Evolutionary conservation across 2,113 vertebrate genomes (phyloP).

Genomic region (Coracopsis vasa): DNA sequence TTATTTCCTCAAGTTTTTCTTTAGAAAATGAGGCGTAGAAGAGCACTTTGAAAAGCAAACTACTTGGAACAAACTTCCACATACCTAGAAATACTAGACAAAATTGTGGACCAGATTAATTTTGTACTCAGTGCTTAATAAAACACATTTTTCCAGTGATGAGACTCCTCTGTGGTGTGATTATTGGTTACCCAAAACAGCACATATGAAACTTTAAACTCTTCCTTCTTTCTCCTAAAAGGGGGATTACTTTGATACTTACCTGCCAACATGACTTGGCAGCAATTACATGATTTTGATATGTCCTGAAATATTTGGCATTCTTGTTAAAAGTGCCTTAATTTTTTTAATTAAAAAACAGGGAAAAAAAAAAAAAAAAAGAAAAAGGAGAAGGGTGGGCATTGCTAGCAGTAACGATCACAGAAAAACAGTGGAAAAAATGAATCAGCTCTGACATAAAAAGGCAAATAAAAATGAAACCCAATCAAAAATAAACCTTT

Average conservation of each 20-base stretch:
- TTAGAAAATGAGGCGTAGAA: background rate
- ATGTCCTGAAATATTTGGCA: background rate
- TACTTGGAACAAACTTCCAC: background rate
- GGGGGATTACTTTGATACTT: background rate
- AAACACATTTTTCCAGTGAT: background rate
- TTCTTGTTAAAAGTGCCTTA: background rate
- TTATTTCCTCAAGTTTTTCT: background rate
- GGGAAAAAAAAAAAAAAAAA: too few species aligned
- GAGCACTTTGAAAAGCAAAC: background rate
- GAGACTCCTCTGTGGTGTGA: background rate
- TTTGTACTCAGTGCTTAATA: background rate
- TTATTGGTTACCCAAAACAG: background rate
- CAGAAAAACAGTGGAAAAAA: background rate
- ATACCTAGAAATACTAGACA: background rate
- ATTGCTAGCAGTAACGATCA: background rate
- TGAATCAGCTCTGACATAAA: slow-evolving; percentile 7
- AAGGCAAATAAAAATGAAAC: slow-evolving; percentile 45
- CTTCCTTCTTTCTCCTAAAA: background rate
- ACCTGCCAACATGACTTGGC: background rate
- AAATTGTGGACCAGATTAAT: background rate
- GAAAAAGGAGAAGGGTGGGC: rapidly evolving
- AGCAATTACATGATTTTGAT: background rate
- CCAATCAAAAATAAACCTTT: slow-evolving; percentile 2
- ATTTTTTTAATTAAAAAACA: background rate
- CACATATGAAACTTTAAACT: background rate